Percentiles rank a stretch among this genome's conserved stretches.
phyloP scores from a whole-genome alignment of 2,888 invertebrate genomes.

The Diachrysia chrysitis region DNA sequence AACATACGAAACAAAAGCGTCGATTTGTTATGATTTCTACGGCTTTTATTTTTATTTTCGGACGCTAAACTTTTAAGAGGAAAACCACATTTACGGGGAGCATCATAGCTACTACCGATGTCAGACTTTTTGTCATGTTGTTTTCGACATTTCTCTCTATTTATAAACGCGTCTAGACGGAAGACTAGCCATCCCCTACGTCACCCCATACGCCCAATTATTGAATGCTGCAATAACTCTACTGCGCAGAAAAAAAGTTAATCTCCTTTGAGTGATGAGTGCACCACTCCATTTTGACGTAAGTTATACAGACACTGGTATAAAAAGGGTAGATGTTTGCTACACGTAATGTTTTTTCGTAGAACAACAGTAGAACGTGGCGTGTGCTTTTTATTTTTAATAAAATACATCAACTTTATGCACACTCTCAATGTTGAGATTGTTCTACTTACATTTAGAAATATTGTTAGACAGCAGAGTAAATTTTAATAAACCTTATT shows the following conservation, averaged over 20 bases:
- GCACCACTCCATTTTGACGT: conserved; percentile 67
- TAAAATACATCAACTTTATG: neutral
- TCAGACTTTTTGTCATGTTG: conserved; percentile 37
- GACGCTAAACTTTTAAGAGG: conserved; percentile 43
- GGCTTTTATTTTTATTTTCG: conserved; percentile 42
- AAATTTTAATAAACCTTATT: too few relatives aligned
- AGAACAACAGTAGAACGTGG: neutral
- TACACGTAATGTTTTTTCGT: neutral
- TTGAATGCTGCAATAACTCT: conserved; percentile 67
- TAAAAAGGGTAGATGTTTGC: conserved; percentile 36
- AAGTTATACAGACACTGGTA: conserved; percentile 43
- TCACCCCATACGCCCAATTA: conserved; percentile 67
- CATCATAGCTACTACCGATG: conserved; percentile 34
- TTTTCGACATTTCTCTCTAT: conserved; percentile 50
- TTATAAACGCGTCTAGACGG: conserved; percentile 61
- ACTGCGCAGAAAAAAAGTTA: conserved; percentile 71
- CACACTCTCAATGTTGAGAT: neutral
- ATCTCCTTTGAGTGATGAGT: conserved; percentile 79
- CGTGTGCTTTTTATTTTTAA: neutral
- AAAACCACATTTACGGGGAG: conserved; percentile 52
- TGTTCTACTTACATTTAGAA: too few relatives aligned
- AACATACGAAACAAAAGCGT: conserved; percentile 9
- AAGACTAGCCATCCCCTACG: conserved; percentile 59
- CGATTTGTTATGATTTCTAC: conserved; percentile 47
- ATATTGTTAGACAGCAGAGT: too few relatives aligned